Conservation (phyloP, 1,140 invertebrate genomes). For the Nephotettix cincticeps region DNA sequence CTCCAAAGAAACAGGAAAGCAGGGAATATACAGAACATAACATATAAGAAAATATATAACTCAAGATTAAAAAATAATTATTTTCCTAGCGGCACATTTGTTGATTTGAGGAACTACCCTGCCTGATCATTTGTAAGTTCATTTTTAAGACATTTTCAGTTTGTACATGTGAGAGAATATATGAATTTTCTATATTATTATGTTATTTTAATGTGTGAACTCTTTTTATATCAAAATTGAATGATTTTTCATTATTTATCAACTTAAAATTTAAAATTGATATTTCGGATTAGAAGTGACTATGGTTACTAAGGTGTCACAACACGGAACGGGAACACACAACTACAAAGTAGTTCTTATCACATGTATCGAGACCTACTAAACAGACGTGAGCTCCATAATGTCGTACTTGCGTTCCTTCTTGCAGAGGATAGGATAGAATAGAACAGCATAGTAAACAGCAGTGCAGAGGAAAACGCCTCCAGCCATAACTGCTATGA, state of each 20-base stretch:
- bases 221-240: background rate
- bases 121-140: too few relatives aligned
- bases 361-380: background rate
- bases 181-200: too few relatives aligned
- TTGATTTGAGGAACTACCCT: too few relatives aligned
- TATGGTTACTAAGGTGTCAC: too few relatives aligned
- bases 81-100: too few relatives aligned
- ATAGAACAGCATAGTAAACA: slow-evolving; percentile 60
- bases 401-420: slow-evolving; percentile 59
- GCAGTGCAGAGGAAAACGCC: slow-evolving; percentile 54
- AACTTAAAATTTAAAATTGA: background rate
- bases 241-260: background rate
- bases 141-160: too few relatives aligned
- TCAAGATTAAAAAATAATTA: too few relatives aligned
- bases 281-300: background rate
- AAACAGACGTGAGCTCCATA: slow-evolving; percentile 52
- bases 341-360: background rate
- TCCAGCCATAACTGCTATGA: slow-evolving; percentile 54
- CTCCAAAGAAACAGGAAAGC: too few relatives aligned
- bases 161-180: too few relatives aligned
- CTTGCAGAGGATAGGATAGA: slow-evolving; percentile 59
- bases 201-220: background rate
- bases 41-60: too few relatives aligned
- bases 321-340: too few relatives aligned
- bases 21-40: too few relatives aligned